Base-by-base conservation (phyloP, 2,888 invertebrate genomes). In the Sepioteuthis lessoniana region DNA sequence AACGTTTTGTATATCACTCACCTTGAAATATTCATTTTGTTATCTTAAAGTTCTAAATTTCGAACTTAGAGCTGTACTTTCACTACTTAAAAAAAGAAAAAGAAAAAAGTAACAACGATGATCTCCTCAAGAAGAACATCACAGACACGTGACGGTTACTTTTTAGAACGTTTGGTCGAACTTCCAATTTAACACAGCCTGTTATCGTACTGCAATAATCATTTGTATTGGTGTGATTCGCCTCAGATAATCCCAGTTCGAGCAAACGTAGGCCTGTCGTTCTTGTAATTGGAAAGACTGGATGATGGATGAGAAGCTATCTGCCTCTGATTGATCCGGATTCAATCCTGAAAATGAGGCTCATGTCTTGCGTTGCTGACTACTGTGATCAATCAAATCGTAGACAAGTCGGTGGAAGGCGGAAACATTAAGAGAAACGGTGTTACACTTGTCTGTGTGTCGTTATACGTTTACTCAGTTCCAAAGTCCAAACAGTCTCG, bases 241-340 rank as follows among this genome's bases (percentile, higher is more conserved):
- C 16, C 35, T 35, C n/a, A 19, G 76, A 76, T 76, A 76, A 76
- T 76, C 35, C 76, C n/a, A 76, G 76, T 76, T 16, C 35, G 19
- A n/a, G 16, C 19, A 76, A 76, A 76, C 35, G 76, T 76, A 76
- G 1, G 76, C 76, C 19, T 76, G 76, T 76, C 76, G n/a, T 76
- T 76, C 76, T 76, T 76, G 76, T 76, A 76, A 76, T 76, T 76
- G 76, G 35, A 76, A 76, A 76, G 76, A 76, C 76, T 76, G n/a
- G n/a, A 76, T 76, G 76, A 76, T 76, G 76, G 76, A 76, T 76
- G 76, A 35, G 76, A 76, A n/a, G 76, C n/a, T 76, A 35, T 35
- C n/a, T n/a, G 16, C 35, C 16, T 76, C 35, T 16, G 76, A 76
- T 76, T 76, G 76, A 76, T 76, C 76, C 35, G 35, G n/a, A n/a